Conservation (phyloP, 2,797 vertebrate genomes). For the Pangasius larnaudii region DNA sequence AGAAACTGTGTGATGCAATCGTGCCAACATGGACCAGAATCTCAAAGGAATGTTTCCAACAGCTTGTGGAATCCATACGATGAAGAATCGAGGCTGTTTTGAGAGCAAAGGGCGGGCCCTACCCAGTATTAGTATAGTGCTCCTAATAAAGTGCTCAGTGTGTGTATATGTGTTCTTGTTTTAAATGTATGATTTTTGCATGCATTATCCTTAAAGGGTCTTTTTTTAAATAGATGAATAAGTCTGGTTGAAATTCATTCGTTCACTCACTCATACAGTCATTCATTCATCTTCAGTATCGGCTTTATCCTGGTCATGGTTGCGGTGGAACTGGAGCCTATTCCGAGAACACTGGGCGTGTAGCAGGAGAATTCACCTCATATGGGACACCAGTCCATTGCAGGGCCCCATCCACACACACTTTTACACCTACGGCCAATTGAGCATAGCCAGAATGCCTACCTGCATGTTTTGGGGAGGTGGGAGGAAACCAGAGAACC, state of each 20-base stretch:
- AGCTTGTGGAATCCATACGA: too few species aligned
- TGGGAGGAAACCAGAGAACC: background rate
- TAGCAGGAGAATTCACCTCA: background rate
- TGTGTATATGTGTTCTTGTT: background rate
- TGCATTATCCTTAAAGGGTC: background rate
- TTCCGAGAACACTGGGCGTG: background rate
- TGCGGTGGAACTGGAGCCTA: background rate
- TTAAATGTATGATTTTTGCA: background rate
- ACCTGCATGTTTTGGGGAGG: background rate
- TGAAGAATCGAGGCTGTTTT: too few species aligned
- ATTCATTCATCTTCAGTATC: background rate
- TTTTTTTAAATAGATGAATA: background rate
- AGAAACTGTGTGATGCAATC: too few species aligned
- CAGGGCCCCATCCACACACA: background rate
- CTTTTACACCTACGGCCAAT: background rate
- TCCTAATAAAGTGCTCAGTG: too few species aligned
- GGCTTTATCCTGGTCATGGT: background rate
- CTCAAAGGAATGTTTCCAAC: too few species aligned
- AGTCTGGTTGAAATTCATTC: background rate
- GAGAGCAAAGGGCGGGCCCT: too few species aligned
- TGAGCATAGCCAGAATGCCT: background rate
- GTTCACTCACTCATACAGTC: background rate
- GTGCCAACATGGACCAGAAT: too few species aligned
- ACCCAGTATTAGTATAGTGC: too few species aligned
- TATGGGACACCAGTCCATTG: background rate